These are phyloP conservation scores for Desoria tigrina DNA, from an alignment of 2,888 invertebrate genomes.

Conservation along the genomic window DNA sequence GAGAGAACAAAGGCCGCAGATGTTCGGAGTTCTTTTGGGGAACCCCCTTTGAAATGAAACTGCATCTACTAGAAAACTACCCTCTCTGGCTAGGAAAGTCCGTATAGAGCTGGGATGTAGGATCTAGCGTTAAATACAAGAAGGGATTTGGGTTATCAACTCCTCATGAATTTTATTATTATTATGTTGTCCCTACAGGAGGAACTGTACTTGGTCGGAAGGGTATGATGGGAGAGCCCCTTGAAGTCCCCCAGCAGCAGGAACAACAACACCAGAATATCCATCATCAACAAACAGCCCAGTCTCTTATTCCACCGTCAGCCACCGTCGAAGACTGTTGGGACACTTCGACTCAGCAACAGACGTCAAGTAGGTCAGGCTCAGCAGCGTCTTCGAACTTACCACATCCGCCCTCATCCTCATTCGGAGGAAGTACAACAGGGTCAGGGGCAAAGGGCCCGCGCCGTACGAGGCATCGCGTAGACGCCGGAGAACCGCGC, in stretches of 20 bases:
- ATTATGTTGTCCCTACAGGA: background rate
- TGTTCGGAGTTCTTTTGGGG: slow-evolving; percentile 15
- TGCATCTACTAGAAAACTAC: too few species aligned
- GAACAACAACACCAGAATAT: slow-evolving; percentile 16
- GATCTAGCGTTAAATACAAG: too few species aligned
- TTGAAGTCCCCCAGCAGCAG: slow-evolving; percentile 40
- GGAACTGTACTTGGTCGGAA: background rate
- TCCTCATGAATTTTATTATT: too few species aligned
- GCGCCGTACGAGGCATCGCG: slow-evolving; percentile 56
- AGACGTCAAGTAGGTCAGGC: background rate
- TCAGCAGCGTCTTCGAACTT: slow-evolving; percentile 11
- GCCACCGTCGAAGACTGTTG: slow-evolving; percentile 15
- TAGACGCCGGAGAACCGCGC: slow-evolving; percentile 93
- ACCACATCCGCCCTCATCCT: too few species aligned
- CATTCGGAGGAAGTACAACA: background rate
- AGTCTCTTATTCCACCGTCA: slow-evolving; percentile 16
- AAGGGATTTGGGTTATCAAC: too few species aligned
- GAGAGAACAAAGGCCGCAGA: slow-evolving; percentile 22
- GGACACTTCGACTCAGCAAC: slow-evolving; percentile 8
- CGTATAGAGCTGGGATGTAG: too few species aligned
- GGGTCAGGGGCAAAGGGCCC: slow-evolving; percentile 9
- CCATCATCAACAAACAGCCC: slow-evolving; percentile 16
- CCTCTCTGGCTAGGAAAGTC: too few species aligned
- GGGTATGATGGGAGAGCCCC: slow-evolving; percentile 46
- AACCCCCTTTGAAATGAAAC: slow-evolving; percentile 13